These are phyloP conservation scores for Ormyrus thymus DNA, from an alignment of 2,888 invertebrate species.

Conservation along the genomic window DNA sequence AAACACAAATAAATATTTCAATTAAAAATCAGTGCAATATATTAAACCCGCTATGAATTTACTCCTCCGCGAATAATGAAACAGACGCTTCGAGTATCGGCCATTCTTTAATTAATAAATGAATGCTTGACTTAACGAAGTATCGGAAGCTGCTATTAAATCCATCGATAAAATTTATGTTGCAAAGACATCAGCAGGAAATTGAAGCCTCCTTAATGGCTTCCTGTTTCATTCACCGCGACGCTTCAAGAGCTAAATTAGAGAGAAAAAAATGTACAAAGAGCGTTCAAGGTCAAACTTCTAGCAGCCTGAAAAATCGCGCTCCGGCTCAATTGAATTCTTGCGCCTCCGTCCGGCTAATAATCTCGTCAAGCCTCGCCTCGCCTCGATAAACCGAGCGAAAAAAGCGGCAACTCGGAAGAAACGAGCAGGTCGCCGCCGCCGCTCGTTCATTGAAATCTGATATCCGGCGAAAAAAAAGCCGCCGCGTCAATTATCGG, in stretches of 20 bases:
- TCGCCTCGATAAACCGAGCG: neutral
- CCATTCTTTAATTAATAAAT: neutral
- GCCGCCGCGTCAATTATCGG: slow-evolving; percentile 58
- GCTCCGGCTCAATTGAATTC: neutral
- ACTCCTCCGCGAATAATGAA: neutral
- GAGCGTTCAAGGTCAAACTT: no score
- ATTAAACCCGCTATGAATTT: neutral
- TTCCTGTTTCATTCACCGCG: neutral
- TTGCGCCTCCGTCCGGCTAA: neutral
- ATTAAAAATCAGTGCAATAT: neutral
- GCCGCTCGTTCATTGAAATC: slow-evolving; percentile 38
- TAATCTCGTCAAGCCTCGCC: neutral
- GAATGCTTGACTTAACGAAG: neutral
- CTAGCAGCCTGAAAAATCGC: neutral
- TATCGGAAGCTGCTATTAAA: neutral
- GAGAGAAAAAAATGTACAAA: no score
- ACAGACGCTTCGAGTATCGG: neutral
- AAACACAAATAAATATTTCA: neutral
- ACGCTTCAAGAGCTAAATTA: neutral
- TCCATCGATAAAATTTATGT: neutral
- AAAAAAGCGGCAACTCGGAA: neutral
- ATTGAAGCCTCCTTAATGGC: no score
- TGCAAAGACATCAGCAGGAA: neutral
- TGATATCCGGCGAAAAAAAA: slow-evolving; percentile 38
- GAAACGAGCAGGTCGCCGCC: neutral